Conservation (phyloP, 1,140 invertebrate genomes). For the Goniozus legneri region DNA sequence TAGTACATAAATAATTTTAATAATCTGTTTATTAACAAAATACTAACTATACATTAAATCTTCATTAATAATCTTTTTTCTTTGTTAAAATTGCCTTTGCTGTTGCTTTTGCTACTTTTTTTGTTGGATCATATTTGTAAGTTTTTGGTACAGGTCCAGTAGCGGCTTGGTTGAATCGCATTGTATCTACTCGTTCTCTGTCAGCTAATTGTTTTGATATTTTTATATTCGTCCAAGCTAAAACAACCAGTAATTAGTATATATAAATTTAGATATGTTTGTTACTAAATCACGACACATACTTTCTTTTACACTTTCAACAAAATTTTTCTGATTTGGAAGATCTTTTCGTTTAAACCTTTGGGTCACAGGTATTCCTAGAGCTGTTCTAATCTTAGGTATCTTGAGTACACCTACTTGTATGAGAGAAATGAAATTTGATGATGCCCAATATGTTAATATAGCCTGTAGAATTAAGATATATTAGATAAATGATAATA, state of each 20-base stretch:
- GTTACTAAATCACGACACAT: slow-evolving; percentile 54
- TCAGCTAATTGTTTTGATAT: slow-evolving; percentile 74
- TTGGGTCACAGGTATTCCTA: too few species aligned
- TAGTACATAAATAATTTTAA: too few species aligned
- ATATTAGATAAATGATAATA: slow-evolving; percentile 1
- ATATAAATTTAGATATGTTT: background rate
- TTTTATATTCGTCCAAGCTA: slow-evolving; percentile 83
- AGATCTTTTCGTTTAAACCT: too few species aligned
- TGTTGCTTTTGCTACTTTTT: slow-evolving; percentile 21
- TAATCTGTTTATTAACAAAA: slow-evolving; percentile 2
- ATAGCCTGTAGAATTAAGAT: slow-evolving; percentile 61
- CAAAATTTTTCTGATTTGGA: slow-evolving; percentile 79
- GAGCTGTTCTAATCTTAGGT: slow-evolving; percentile 68
- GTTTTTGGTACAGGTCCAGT: slow-evolving; percentile 82
- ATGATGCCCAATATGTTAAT: slow-evolving; percentile 85
- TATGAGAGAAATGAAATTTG: slow-evolving; percentile 82
- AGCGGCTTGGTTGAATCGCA: slow-evolving; percentile 79
- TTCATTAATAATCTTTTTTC: too few species aligned
- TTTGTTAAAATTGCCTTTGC: slow-evolving; percentile 15
- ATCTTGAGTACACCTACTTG: slow-evolving; percentile 80
- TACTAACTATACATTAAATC: too few species aligned
- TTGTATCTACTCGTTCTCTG: slow-evolving; percentile 69
- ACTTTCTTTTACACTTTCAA: slow-evolving; percentile 79
- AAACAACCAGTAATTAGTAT: too few species aligned
- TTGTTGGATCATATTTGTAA: slow-evolving; percentile 82